A percentile compares a stretch with the other conserved stretches of the same genome.
Evolutionary conservation across 2,113 vertebrate genomes (phyloP).

Genomic region (Stegastes partitus): DNA sequence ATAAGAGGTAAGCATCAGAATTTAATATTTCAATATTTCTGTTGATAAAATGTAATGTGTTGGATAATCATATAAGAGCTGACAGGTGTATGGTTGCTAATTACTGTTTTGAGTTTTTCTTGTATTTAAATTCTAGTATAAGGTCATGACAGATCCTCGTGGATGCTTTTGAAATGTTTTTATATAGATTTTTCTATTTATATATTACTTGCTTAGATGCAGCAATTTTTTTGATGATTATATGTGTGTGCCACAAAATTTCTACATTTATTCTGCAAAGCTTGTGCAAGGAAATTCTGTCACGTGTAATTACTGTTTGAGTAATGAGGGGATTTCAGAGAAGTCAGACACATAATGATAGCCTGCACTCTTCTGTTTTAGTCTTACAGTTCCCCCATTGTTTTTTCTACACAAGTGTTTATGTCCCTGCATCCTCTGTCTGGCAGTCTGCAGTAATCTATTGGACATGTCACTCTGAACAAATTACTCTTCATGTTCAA

Average conservation of each 20-base stretch:
- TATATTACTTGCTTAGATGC: not conserved
- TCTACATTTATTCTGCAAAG: not conserved
- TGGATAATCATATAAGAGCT: not conserved
- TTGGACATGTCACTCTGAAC: slow-evolving; percentile 54
- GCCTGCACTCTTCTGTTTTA: slow-evolving; percentile 21
- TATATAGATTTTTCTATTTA: not conserved
- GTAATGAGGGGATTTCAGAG: slow-evolving; percentile 35
- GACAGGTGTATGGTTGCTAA: slow-evolving; percentile 14
- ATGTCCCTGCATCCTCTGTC: slow-evolving; percentile 17
- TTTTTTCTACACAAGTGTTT: slow-evolving; percentile 47
- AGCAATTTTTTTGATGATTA: too few species aligned
- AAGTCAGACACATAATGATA: slow-evolving; percentile 56
- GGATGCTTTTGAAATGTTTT: not conserved
- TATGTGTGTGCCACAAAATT: not conserved
- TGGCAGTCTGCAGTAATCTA: slow-evolving; percentile 62
- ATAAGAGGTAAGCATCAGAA: slow-evolving; percentile 70
- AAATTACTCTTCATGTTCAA: slow-evolving; percentile 63
- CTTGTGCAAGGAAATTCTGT: slow-evolving; percentile 19
- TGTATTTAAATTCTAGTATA: not conserved
- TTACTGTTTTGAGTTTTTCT: slow-evolving; percentile 5
- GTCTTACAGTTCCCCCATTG: slow-evolving; percentile 19
- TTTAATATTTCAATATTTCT: not conserved
- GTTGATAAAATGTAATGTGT: slow-evolving; percentile 5
- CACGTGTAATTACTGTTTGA: slow-evolving; percentile 54
- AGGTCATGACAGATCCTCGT: not conserved